These are phyloP conservation scores for Procambarus clarkii DNA, from an alignment of 1,140 invertebrate genomes.

Conservation along the genomic window DNA sequence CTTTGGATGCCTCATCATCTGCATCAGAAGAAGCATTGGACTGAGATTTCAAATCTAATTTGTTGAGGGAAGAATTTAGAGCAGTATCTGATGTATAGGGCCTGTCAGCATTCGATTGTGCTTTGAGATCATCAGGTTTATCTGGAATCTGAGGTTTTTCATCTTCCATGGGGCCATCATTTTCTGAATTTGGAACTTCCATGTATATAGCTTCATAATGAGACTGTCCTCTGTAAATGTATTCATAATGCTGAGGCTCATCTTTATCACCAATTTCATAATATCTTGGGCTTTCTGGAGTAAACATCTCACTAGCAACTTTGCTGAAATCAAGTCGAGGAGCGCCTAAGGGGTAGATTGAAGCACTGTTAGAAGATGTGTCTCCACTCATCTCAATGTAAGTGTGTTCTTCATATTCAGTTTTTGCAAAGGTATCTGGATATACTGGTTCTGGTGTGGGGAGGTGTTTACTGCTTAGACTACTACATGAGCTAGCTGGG, in stretches of 20 bases:
- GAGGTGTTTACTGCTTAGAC: constrained; percentile 70
- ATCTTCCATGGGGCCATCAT: constrained; percentile 37
- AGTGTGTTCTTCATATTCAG: constrained; percentile 73
- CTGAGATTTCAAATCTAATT: constrained; percentile 54
- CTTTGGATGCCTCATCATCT: constrained; percentile 89
- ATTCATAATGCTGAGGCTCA: constrained; percentile 73
- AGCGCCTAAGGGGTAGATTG: constrained; percentile 15
- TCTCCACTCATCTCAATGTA: constrained; percentile 73
- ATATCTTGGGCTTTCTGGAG: constrained; percentile 72
- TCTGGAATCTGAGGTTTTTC: constrained; percentile 60
- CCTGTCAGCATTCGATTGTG: constrained; percentile 31
- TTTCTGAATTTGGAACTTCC: constrained; percentile 71
- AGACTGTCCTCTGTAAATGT: constrained; percentile 70
- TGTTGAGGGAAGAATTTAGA: constrained; percentile 52
- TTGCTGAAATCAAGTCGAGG: constrained; percentile 60
- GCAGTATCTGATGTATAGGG: constrained; percentile 56
- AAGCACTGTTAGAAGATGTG: constrained; percentile 42
- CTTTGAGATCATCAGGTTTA: constrained; percentile 67
- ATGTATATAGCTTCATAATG: constrained; percentile 73
- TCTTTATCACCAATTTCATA: constrained; percentile 73
- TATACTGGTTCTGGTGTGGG: constrained; percentile 71
- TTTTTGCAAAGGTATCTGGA: constrained; percentile 64
- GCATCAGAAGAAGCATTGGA: constrained; percentile 82
- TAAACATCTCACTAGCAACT: constrained; percentile 34
- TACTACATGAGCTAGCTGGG: constrained; percentile 71